A percentile compares a stretch with the other conserved stretches of the same genome.
Conservation (phyloP, 2,113 vertebrate species). For the Melanocharis versteri region DNA sequence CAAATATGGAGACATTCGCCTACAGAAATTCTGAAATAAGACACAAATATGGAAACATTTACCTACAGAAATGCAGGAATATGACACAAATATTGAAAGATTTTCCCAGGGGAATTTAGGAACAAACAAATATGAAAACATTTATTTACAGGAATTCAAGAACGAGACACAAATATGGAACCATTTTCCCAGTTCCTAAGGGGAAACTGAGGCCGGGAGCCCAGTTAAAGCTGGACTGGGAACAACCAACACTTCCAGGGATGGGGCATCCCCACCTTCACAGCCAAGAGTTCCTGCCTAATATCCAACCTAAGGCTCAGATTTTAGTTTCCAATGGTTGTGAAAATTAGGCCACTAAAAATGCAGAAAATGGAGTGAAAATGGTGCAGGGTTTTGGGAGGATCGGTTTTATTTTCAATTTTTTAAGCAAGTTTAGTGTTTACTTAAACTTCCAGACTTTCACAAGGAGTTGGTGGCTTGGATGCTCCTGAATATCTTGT, state of each 20-base stretch:
- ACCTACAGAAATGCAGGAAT: fast-evolving
- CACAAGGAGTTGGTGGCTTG: neutral
- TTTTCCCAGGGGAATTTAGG: neutral
- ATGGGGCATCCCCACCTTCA: neutral
- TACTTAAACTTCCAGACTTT: neutral
- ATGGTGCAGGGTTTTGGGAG: fast-evolving
- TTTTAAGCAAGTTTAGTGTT: neutral
- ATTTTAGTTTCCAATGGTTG: neutral
- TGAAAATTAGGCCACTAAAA: neutral
- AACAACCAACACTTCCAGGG: neutral
- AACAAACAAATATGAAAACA: neutral
- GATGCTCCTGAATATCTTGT: neutral
- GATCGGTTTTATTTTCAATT: fast-evolving
- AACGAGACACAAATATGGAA: fast-evolving
- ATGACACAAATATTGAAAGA: neutral
- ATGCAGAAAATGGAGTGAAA: fast-evolving
- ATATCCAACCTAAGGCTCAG: neutral
- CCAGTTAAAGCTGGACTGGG: neutral
- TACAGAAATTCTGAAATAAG: fast-evolving
- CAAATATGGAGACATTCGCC: fast-evolving
- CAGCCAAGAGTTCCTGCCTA: neutral
- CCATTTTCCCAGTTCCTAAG: fast-evolving
- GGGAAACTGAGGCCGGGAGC: neutral
- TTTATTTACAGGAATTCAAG: neutral
- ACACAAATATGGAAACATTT: fast-evolving